Conservation (phyloP, 1,140 invertebrate species). For the Drosophila serrata region DNA sequence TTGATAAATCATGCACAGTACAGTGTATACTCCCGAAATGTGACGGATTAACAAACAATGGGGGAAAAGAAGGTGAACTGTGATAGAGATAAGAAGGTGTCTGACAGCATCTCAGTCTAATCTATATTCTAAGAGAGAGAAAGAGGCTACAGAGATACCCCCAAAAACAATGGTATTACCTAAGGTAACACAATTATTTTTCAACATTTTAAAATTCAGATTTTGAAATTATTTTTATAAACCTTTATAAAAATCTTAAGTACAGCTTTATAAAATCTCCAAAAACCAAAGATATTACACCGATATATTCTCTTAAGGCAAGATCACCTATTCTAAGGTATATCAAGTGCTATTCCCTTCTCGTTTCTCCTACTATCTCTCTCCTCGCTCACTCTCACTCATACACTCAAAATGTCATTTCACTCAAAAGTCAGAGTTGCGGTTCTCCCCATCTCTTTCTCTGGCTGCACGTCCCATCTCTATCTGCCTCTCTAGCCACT, state of each 20-base stretch:
- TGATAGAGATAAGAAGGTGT: slow-evolving; percentile 24
- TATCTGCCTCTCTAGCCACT: slow-evolving; percentile 19
- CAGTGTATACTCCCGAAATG: slow-evolving; percentile 19
- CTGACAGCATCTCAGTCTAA: slow-evolving; percentile 26
- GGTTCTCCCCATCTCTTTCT: neutral
- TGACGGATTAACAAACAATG: slow-evolving; percentile 8
- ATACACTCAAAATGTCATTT: slow-evolving; percentile 30
- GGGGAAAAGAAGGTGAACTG: neutral
- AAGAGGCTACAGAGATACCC: neutral
- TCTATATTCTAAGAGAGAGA: slow-evolving; percentile 46
- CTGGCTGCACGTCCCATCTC: slow-evolving; percentile 3
- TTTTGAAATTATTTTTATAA: neutral
- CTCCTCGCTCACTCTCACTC: neutral
- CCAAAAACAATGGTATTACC: neutral
- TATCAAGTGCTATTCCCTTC: neutral
- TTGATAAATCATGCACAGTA: slow-evolving; percentile 50
- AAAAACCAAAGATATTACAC: too few species aligned
- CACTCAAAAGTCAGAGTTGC: slow-evolving; percentile 35
- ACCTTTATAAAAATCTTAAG: neutral
- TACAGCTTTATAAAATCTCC: neutral
- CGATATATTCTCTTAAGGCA: neutral
- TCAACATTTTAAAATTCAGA: neutral
- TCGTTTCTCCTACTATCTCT: neutral
- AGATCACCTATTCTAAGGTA: slow-evolving; percentile 14
- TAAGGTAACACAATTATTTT: neutral